Conservation (phyloP, 2,888 invertebrate genomes). For the Mellilla xanthometata region DNA sequence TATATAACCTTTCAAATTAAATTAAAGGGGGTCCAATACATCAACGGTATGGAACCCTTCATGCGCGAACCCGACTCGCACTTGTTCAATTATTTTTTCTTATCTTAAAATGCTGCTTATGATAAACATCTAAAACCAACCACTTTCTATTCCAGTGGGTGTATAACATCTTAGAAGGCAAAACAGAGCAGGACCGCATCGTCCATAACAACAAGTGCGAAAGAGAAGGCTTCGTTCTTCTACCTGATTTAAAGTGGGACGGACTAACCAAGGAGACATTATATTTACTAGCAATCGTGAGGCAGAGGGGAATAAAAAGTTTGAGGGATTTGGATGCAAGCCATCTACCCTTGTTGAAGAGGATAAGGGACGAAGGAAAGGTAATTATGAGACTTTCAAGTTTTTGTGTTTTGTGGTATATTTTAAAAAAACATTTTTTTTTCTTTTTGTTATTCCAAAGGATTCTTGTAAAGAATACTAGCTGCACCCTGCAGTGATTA, state of each 20-base stretch:
- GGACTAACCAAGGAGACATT: slow-evolving; percentile 88
- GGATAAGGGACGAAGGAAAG: slow-evolving; percentile 89
- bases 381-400: too few relatives aligned
- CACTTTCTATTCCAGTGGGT: slow-evolving; percentile 90
- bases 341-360: slow-evolving; percentile 92
- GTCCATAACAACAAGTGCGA: slow-evolving; percentile 86
- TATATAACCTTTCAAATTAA: too few relatives aligned
- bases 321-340: slow-evolving; percentile 90
- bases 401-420: too few relatives aligned
- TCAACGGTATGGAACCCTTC: too few relatives aligned
- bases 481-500: too few relatives aligned
- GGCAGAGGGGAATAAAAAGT: slow-evolving; percentile 89
- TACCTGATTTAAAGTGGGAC: slow-evolving; percentile 99
- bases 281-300: slow-evolving; percentile 92
- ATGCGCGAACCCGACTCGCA: too few relatives aligned
- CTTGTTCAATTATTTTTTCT: too few relatives aligned
- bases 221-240: slow-evolving; percentile 91
- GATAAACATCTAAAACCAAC: background rate
- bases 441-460: too few relatives aligned
- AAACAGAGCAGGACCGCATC: slow-evolving; percentile 94
- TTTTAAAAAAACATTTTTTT: too few relatives aligned
- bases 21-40: too few relatives aligned
- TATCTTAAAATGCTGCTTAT: too few relatives aligned
- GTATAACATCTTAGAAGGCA: slow-evolving; percentile 96
- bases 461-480: too few relatives aligned